Evolutionary conservation across 1,140 invertebrate species (phyloP).

Genomic region (Musca vetustissima): DNA sequence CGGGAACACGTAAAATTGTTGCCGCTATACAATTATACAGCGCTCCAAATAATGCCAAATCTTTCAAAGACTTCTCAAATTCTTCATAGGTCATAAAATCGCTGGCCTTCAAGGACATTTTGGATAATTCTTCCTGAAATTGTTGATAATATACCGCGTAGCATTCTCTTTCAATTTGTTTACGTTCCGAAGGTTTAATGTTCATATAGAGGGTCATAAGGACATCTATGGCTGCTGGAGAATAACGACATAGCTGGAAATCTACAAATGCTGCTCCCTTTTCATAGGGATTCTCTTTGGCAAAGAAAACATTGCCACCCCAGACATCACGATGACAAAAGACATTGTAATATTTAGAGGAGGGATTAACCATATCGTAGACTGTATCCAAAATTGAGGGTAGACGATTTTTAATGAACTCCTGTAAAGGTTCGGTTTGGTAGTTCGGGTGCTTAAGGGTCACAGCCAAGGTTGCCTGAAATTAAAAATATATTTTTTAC

Average conservation of each 20-base stretch:
- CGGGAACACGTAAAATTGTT: conserved; percentile 40
- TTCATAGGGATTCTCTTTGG: conserved; percentile 52
- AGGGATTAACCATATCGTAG: conserved; percentile 49
- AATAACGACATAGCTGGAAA: conserved; percentile 61
- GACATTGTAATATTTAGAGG: conserved; percentile 57
- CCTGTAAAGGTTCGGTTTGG: conserved; percentile 26
- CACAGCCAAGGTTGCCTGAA: conserved; percentile 40
- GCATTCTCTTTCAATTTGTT: conserved; percentile 27
- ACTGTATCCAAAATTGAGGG: conserved; percentile 41
- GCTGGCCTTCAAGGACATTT: conserved; percentile 33
- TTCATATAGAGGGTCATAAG: conserved; percentile 44
- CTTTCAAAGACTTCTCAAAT: conserved; percentile 40
- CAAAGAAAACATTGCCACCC: conserved; percentile 66
- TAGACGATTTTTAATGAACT: conserved; percentile 42
- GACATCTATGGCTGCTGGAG: conserved; percentile 62
- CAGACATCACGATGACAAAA: conserved; percentile 65
- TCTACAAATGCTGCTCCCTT: conserved; percentile 62
- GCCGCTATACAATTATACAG: conserved; percentile 46
- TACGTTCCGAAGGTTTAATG: conserved; percentile 34
- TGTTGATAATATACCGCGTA: conserved; percentile 33
- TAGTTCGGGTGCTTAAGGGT: conserved; percentile 39
- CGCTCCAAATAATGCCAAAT: conserved; percentile 41
- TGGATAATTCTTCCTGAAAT: conserved; percentile 27
- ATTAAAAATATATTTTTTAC: not conserved
- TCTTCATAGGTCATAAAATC: conserved; percentile 32